Evolutionary conservation across 2,113 vertebrate genomes (phyloP).

Genomic region (Zeus faber): DNA sequence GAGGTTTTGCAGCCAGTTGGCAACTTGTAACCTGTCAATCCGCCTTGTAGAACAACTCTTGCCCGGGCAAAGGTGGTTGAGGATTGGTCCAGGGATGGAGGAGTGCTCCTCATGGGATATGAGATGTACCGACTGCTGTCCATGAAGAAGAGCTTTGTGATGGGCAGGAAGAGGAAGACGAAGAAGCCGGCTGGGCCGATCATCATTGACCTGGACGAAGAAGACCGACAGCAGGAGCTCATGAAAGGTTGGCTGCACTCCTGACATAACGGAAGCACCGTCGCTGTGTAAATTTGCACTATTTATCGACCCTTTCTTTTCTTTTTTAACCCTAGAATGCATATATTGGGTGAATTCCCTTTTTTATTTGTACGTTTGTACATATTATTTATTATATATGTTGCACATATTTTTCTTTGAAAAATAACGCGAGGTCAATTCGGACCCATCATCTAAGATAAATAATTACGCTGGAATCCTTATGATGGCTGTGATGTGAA

Average conservation of each 20-base stretch:
- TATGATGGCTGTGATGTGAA: too few species aligned
- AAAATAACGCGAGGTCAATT: too few species aligned
- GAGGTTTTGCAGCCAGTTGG: neutral
- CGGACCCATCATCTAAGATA: too few species aligned
- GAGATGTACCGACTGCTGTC: slow-evolving; percentile 98
- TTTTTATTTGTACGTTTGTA: too few species aligned
- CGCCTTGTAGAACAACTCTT: slow-evolving; percentile 83
- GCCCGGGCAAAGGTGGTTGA: slow-evolving; percentile 94
- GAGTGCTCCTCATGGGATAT: slow-evolving; percentile 96
- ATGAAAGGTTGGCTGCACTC: slow-evolving; percentile 91
- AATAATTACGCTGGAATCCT: too few species aligned
- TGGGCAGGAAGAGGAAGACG: slow-evolving; percentile 93
- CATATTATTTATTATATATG: too few species aligned
- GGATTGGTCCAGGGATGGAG: slow-evolving; percentile 91
- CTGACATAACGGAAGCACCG: too few species aligned
- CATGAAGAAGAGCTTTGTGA: slow-evolving; percentile 95
- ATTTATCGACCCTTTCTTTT: too few species aligned
- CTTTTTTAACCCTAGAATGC: too few species aligned
- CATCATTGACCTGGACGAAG: slow-evolving; percentile 98
- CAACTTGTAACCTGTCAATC: slow-evolving; percentile 18
- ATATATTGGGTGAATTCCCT: too few species aligned
- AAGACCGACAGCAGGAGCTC: slow-evolving; percentile 95
- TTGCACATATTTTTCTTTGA: too few species aligned
- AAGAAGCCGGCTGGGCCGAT: slow-evolving; percentile 94
- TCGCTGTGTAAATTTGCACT: too few species aligned